Base-by-base conservation (phyloP, 2,113 vertebrate species). In the Bostrychus sinensis region DNA sequence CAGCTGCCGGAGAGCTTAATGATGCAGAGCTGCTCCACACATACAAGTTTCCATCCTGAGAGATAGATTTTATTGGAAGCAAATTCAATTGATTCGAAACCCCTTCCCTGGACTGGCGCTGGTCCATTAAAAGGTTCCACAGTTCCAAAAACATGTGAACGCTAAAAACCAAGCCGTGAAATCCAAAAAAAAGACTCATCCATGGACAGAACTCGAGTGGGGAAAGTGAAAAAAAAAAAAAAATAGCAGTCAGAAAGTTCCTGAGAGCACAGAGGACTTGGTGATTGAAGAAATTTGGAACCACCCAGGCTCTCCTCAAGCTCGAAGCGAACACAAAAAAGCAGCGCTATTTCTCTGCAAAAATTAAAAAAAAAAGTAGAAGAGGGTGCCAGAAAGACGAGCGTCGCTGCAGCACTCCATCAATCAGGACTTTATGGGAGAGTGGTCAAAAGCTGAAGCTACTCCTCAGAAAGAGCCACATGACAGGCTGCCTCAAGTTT, bases 91-190 rank as follows among this genome's bases (percentile, higher is more conserved):
- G 45, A 63, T 73, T 69, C 46, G 34, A 69, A 61, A 37, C 16
- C 22, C 58, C 56, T 60, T 26, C 11, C 3, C 51, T 25, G 62
- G 45, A n/a, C 1, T 32, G 39, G 62, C 19, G 60, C 23, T 26
- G 67, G 43, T 20, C 25, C 58, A 50, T 60, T 67, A 48, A 42
- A 74, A 58, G 2, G 42, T 53, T 32, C 38, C 38, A 72, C 1
- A n/a, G 61, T 66, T 43, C 54, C 50, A 34, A 63, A 43, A 14
- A 54, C 51, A 68, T 55, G 38, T 58, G 20, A 56, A 55, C 54
- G 54, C 46, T 72, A 60, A 66, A 76, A 81, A 43, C 54, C 34
- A 66, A 70, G 42, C 23, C 34, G 46, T 62, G 64, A 70, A 78
- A 84, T 78, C 37, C 34, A 61, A 22, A 75, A 26, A 73, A 57